Base-by-base conservation (phyloP, 1,140 invertebrate species). In the Pseudomyrmex cubaensis region DNA sequence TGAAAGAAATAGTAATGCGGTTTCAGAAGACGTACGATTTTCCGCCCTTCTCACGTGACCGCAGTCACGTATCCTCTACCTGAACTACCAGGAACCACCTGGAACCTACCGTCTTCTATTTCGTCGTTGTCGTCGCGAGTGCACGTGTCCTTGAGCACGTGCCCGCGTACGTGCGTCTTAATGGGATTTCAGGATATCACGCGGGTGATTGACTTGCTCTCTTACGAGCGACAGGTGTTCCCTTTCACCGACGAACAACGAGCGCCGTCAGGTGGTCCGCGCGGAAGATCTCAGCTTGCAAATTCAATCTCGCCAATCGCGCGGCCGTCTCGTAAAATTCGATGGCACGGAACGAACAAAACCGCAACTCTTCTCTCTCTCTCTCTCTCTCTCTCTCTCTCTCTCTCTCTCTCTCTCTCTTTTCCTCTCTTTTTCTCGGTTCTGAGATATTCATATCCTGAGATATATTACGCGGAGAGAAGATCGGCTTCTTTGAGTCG, bases 401-500 rank as follows among this genome's bases (percentile, higher is more conserved):
- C 25, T 25, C 25, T 25, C 2, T 4, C 2, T 25, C 25, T 2
- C 1, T n/a, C n/a, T 25, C 25, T 3, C 25, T 35, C 35, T 35
- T 5, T 35, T 5, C 7, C 5, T 35, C 35, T 35, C 35, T 35
- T 7, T 35, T 35, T 35, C 64, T 20, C 63, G 44, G 56, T 54
- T 46, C 15, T 25, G 66, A 80, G 54, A 80, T 72, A 80, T 80
- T 80, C 44, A 50, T 80, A 72, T 44, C 64, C 22, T 44, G 76
- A 56, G 66, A 80, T 80, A 80, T 54, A 78, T 70, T 72, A 54
- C 59, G 66, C 59, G 66, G 66, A 54, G 64, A 54, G 74, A 70
- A 46, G 76, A 80, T 72, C 76, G 76, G 76, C 54, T 80, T 56
- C 66, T 80, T 80, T 80, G 76, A 80, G 20, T 72, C 66, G 66